A percentile compares a stretch with the other conserved stretches of the same genome.
These are phyloP conservation scores for Bradypodion pumilum DNA, from an alignment of 2,797 vertebrate species.

Conservation along the genomic window DNA sequence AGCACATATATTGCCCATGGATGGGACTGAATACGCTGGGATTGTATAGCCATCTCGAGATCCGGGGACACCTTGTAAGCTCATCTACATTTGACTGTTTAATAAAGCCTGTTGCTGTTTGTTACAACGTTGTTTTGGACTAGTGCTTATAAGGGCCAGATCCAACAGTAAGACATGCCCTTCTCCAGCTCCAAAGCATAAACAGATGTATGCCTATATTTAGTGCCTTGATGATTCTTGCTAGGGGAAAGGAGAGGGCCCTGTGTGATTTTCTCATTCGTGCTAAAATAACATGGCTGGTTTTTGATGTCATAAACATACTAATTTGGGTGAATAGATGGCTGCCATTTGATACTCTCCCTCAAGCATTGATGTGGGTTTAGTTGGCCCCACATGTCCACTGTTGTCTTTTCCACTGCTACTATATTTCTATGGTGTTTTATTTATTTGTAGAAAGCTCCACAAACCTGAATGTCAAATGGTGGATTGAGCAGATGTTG, in stretches of 20 bases:
- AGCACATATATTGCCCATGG: too few species aligned
- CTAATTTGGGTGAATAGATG: background rate
- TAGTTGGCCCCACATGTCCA: background rate
- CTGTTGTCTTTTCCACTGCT: background rate
- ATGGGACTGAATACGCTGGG: too few species aligned
- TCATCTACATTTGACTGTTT: too few species aligned
- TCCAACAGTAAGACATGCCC: too few species aligned
- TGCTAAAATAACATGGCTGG: background rate
- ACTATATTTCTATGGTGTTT: background rate
- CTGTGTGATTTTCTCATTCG: background rate
- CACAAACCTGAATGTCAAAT: constrained; percentile 15
- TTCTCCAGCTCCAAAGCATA: too few species aligned
- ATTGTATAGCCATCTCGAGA: too few species aligned
- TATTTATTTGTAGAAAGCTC: background rate
- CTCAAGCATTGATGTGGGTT: background rate
- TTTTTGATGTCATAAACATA: background rate
- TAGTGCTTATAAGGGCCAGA: too few species aligned
- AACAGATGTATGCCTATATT: too few species aligned
- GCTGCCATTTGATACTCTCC: background rate
- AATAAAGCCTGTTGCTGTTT: too few species aligned
- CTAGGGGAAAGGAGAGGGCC: background rate
- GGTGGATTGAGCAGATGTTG: constrained; percentile 45
- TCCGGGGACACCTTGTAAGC: too few species aligned
- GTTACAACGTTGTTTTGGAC: too few species aligned
- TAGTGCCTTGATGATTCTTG: background rate